These are phyloP conservation scores for Sinocyclocheilus rhinocerous DNA, from an alignment of 2,113 vertebrate genomes.

Conservation along the genomic window DNA sequence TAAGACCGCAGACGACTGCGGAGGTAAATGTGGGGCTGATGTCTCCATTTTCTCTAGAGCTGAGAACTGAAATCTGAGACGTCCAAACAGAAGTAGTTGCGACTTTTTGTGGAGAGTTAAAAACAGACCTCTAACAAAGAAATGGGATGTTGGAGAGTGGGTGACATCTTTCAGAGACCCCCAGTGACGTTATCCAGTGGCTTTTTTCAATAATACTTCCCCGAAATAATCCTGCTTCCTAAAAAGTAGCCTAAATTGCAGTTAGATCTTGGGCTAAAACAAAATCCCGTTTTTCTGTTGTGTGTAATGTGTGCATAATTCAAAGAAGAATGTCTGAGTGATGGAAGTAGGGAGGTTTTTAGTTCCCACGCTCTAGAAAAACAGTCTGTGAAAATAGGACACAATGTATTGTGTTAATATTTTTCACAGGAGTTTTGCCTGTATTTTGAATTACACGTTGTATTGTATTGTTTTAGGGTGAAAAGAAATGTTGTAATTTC, in stretches of 20 bases:
- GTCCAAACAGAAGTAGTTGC: background rate
- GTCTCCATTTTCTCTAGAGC: background rate
- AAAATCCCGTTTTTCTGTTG: background rate
- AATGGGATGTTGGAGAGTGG: background rate
- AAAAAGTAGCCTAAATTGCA: background rate
- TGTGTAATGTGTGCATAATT: background rate
- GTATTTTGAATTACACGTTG: too few species aligned
- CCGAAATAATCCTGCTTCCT: background rate
- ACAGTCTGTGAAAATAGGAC: too few species aligned
- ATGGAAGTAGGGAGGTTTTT: background rate
- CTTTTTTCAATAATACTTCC: background rate
- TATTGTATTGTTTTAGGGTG: background rate
- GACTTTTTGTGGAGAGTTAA: background rate
- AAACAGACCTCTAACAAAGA: background rate
- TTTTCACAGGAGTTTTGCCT: too few species aligned
- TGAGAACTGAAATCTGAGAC: background rate
- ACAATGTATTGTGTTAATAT: too few species aligned
- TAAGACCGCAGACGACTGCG: conserved; percentile 11
- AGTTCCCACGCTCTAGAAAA: background rate
- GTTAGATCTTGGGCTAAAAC: background rate
- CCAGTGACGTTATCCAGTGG: background rate
- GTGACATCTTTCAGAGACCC: too few species aligned
- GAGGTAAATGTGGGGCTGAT: conserved; percentile 5
- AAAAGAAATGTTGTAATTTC: background rate
- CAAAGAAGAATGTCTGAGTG: background rate